Conservation (phyloP, 2,113 vertebrate genomes). For the Serilophus lunatus region DNA sequence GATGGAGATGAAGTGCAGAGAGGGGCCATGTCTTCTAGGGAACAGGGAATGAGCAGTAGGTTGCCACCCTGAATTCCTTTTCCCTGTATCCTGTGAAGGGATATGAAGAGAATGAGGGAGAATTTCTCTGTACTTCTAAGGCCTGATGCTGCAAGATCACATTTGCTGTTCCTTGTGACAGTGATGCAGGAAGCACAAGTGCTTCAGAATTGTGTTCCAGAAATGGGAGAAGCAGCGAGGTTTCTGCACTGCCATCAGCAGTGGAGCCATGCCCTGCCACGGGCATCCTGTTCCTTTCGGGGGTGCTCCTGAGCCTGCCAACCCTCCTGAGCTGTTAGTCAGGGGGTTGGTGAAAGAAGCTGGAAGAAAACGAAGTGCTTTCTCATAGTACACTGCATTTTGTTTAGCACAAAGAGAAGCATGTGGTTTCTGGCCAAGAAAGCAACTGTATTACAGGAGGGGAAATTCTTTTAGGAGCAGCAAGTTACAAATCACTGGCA, state of each 20-base stretch:
- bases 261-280: not conserved
- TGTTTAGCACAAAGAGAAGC: not conserved
- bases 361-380: not conserved
- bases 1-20: not conserved
- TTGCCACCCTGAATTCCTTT: not conserved
- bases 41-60: not conserved
- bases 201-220: not conserved
- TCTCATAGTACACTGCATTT: not conserved
- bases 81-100: not conserved
- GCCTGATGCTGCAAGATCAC: not conserved
- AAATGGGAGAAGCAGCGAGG: not conserved
- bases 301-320: not conserved
- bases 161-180: rapidly evolving
- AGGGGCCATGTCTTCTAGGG: not conserved
- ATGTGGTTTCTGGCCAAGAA: not conserved
- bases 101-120: not conserved
- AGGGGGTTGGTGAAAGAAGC: not conserved
- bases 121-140: not conserved
- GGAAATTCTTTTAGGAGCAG: not conserved
- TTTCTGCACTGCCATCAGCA: not conserved
- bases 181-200: not conserved
- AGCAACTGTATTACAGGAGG: not conserved
- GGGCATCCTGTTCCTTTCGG: not conserved
- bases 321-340: not conserved
- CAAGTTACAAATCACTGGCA: not conserved